Evolutionary conservation across 2,797 vertebrate genomes (phyloP).

Genomic region (Phataginus tetradactyla): DNA sequence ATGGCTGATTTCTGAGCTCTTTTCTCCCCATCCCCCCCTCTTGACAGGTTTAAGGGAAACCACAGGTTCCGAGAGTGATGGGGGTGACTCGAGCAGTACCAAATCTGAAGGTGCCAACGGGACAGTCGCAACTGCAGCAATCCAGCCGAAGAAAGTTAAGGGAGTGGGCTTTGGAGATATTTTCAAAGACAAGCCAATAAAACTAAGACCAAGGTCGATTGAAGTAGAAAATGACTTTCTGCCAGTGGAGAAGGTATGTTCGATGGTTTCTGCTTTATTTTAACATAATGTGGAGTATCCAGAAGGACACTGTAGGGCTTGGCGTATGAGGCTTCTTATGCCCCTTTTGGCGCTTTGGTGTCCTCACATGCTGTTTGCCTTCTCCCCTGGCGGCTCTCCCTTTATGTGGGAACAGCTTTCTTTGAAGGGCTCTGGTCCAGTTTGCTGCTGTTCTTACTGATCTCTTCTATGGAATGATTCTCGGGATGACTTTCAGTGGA

Average conservation of each 20-base stretch:
- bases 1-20: slow-evolving; percentile 60
- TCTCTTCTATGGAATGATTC: not conserved
- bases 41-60: slow-evolving; percentile 93
- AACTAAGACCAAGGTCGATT: slow-evolving; percentile 95
- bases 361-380: not conserved
- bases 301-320: not conserved
- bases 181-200: slow-evolving; percentile 98
- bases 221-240: slow-evolving; percentile 93
- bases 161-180: slow-evolving; percentile 98
- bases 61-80: slow-evolving; percentile 96
- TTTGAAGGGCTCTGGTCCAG: not conserved
- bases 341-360: not conserved
- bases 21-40: slow-evolving; percentile 52
- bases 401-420: not conserved
- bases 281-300: not conserved
- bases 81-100: slow-evolving; percentile 92
- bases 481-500: slow-evolving; percentile 23
- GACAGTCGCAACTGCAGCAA: slow-evolving; percentile 87
- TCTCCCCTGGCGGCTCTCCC: not conserved
- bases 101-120: slow-evolving; percentile 94
- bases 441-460: not conserved
- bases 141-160: slow-evolving; percentile 97
- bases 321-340: not conserved
- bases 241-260: slow-evolving; percentile 89
- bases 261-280: slow-evolving; percentile 67